Conservation (phyloP, 2,797 vertebrate genomes). For the Geotrypetes seraphini region DNA sequence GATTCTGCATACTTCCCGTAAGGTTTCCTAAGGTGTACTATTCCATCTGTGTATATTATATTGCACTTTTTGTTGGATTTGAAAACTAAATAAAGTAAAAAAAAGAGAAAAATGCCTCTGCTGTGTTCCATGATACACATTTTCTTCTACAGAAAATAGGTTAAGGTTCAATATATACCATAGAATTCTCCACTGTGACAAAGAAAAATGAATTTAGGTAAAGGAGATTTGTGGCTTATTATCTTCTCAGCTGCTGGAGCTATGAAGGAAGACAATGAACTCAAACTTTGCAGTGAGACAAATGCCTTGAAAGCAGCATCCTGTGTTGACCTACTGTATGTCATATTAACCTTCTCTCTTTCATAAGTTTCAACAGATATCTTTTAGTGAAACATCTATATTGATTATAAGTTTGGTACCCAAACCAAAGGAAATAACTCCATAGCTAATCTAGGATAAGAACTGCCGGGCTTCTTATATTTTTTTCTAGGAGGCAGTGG, state of each 20-base stretch:
- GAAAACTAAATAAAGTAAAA: too few species aligned
- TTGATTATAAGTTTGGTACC: background rate
- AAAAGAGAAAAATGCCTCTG: background rate
- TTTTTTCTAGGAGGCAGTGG: too few species aligned
- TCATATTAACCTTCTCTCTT: slow-evolving; percentile 3
- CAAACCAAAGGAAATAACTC: background rate
- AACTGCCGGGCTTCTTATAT: background rate
- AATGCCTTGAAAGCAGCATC: too few species aligned
- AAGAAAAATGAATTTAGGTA: background rate
- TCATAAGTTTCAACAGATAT: background rate
- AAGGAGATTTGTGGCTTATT: background rate
- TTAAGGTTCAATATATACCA: background rate
- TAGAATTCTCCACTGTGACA: background rate
- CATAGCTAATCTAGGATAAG: background rate
- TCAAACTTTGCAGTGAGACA: background rate
- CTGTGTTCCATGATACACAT: slow-evolving; percentile 9
- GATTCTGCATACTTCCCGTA: too few species aligned
- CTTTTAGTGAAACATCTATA: too few species aligned
- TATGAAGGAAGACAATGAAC: background rate
- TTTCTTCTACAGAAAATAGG: slow-evolving; percentile 6
- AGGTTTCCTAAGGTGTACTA: too few species aligned
- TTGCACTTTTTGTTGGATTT: too few species aligned
- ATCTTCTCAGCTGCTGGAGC: background rate
- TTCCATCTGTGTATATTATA: too few species aligned
- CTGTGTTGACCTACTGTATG: slow-evolving; percentile 1